Base-by-base conservation (phyloP, 2,888 invertebrate species). In the Euzophera pinguis region DNA sequence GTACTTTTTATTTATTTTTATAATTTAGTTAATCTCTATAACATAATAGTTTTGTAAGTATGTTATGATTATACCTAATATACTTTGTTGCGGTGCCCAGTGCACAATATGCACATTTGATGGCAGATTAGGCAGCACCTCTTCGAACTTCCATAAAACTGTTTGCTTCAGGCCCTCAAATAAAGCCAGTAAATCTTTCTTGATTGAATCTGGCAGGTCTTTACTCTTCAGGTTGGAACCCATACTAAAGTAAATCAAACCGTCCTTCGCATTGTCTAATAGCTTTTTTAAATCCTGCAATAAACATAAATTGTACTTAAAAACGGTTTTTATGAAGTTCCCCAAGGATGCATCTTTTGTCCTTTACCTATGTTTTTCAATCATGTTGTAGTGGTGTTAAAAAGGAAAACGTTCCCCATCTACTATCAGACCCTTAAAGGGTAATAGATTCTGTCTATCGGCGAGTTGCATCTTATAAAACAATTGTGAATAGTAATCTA, bases 91-190 rank as follows among this genome's bases (percentile, higher is more conserved):
- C 1, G 86, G 84, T 16, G 82, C 74, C 84, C 87, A 91, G 35
- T 78, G 72, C n/a, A 76, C 53, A 6, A 88, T 69, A 47, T 78
- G 76, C 2, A 91, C 80, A 59, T 91, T 90, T 17, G 72, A 67
- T 0, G 85, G 83, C 9, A 71, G 52, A 52, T 73, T 62, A 0
- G 73, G 67, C n/a, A 83, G 41, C 0, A 65, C 58, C 49, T 77
- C 76, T 62, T 85, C 85, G 53, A 81, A 84, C 61, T 88, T 90
- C 90, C 88, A 90, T 1, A 91, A 41, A 0, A 91, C 82, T 1
- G 76, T 80, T 56, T 90, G 83, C 49, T 86, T 82, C 37, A 91
- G 59, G 16, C 60, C 65, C 1, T 77, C 63, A 50, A 91, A 87
- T 32, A 78, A 73, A 17, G 71, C 67, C 0, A 89, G 45, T 1